Evolutionary conservation across 1,140 invertebrate species (phyloP), one percentile per base, ranked within the genome.

Genomic region (Saxidomus purpurata): DNA sequence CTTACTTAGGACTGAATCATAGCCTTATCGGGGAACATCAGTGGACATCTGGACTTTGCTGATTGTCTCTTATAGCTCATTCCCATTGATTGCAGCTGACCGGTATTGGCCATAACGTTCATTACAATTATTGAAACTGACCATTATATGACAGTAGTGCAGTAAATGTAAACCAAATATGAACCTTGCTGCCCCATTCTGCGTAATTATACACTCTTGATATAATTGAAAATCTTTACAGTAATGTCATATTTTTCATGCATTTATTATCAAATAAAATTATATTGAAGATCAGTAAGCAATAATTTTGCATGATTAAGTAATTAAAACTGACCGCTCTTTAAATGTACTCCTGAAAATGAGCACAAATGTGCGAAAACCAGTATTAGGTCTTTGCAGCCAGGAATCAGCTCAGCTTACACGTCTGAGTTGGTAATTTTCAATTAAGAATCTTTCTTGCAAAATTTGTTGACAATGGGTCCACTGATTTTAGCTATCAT

Each of bases 1-100:
- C 25, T 25, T 38, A 36, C 22, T 71, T 2, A 19, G 22, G 34
- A 28, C 67, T 71, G 67, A 71, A 71, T 71, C 67, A 71, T 71
- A 71, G 67, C 67, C 67, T 71, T 71, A 71, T 71, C 67, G 6
- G 2, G 31, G 67, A 22, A 71, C 67, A 71, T 36, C 67, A 71
- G 25, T 19, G 34, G 67, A 71, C 67, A 71, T 71, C 67, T 71
- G 67, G 67, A 38, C 67, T 17, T 71, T 38, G n/a, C 67, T 38
- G 67, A 71, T 71, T 71, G 67, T 71, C 67, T 71, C 67, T 71
- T 28, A 71, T 71, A 71, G 67, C 67, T 28, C 67, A 71, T 71
- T 71, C 11, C 28, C 11, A 71, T 38, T 71, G 67, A 71, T 71
- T n/a, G 36, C 67, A 9, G 25, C 67, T 71, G 34, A 71, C 67